Base-by-base conservation (phyloP, 2,113 vertebrate genomes). In the Gymnogyps californianus region DNA sequence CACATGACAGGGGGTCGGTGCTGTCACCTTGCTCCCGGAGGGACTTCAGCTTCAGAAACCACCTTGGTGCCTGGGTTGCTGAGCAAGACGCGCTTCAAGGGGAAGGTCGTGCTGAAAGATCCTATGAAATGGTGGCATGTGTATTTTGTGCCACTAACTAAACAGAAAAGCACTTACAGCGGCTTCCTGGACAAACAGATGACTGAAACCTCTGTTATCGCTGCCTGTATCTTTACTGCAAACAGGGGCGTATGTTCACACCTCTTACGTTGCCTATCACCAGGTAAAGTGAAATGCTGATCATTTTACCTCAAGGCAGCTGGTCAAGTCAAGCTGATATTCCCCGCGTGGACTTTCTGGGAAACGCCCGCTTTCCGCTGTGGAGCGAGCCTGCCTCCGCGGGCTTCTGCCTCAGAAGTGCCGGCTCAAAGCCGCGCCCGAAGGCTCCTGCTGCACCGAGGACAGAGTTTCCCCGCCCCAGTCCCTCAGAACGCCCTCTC, bases 1-100 rank as follows among this genome's bases (percentile, higher is more conserved):
- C 18, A 1, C 8, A 0, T 4, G 10, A 18, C 18, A 11, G 6
- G 9, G 32, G 1, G 2, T 16, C 1, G 1, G 54, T 25, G 62
- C 28, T 66, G 25, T 24, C 52, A 16, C 49, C 10, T 16, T 25
- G 66, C 64, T 57, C 4, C 40, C 5, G 1, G 25, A 24, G 8
- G 21, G 18, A 25, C 22, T 47, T n/a, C 0, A 1, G 13, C 32
- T 66, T 32, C 69, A 18, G 84, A 51, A 64, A 26, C 10, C 40
- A 18, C 49, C 31, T 22, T 4, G 36, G 20, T 26, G 62, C 52
- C 66, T 7, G 26, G 76, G 7, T 40, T 22, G 75, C 32, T 28
- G 26, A 46, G 44, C 0, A 1, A 65, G 32, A 24, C 1, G 2
- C 2, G 3, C 28, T 83, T 20, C 8, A 7, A 55, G 42, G 62